Evolutionary conservation across 2,888 invertebrate species (phyloP).

Genomic region (Cotesia congregata): DNA sequence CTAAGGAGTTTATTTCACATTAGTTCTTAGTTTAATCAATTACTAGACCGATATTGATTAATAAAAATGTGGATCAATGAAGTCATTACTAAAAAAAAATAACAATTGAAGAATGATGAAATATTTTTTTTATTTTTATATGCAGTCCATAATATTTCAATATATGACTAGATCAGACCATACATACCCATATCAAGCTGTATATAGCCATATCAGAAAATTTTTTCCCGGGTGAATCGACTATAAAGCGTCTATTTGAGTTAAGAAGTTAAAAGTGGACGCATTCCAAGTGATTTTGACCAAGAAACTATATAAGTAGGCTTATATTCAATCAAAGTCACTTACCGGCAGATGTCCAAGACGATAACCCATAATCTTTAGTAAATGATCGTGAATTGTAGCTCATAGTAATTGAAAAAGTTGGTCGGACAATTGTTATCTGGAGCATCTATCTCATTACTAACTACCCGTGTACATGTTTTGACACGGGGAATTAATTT

Average conservation of each 20-base stretch:
- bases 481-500: slow-evolving; percentile 35
- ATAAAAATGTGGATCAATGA: no score
- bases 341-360: slow-evolving; percentile 40
- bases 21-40: no score
- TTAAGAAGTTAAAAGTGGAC: slow-evolving; percentile 5
- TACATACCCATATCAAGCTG: no score
- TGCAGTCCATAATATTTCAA: no score
- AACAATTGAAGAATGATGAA: no score
- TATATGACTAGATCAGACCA: no score
- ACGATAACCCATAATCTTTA: slow-evolving; percentile 32
- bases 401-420: slow-evolving; percentile 23
- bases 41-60: no score
- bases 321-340: slow-evolving; percentile 31
- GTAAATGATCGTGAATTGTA: not conserved
- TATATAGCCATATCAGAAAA: not conserved
- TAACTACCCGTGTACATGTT: not conserved
- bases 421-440: slow-evolving; percentile 12
- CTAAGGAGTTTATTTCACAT: no score
- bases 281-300: slow-evolving; percentile 24
- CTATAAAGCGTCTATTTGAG: slow-evolving; percentile 4
- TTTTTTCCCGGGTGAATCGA: not conserved
- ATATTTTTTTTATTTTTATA: no score
- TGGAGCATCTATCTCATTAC: not conserved
- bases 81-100: no score
- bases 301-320: slow-evolving; percentile 17